Evolutionary conservation across 2,888 invertebrate genomes (phyloP), one percentile per base, ranked within the genome.

Genomic region (Pachliopta kotzebuea): DNA sequence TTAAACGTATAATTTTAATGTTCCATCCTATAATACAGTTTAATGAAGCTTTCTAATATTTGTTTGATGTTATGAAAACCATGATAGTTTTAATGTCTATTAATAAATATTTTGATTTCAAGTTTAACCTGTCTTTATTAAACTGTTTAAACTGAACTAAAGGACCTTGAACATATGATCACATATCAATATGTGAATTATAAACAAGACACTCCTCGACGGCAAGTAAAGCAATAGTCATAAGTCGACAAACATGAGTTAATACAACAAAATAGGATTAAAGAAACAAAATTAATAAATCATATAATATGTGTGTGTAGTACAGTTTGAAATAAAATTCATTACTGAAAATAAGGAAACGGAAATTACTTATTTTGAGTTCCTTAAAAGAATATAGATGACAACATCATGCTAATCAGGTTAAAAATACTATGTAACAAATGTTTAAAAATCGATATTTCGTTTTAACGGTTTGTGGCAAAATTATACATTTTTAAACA

Each of bases 161-260:
- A 18, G 4, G 37, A 45, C 57, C 57, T 57, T 57, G 49, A 57
- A 57, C 20, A 49, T 4, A 23, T 56, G n/a, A 45, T 49, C 49
- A 29, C 9, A 42, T 26, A 9, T 18, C n/a, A 20, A 6, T 26
- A 49, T 26, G 31, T 57, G n/a, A 45, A 57, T 57, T 55, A 55
- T 17, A n/a, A 57, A 49, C n/a, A 49, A 21, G 26, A 49, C 45
- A 49, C 24, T 11, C 45, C 57, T 17, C 24, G n/a, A 57, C 24
- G 23, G 20, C 21, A 23, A 52, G 53, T 29, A 52, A 59, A 52
- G 0, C 1, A 60, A 29, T 42, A 29, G 11, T n/a, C 21, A 18
- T 24, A 26, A 53, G 4, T 21, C 24, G 0, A 37, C 31, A 0
- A n/a, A 45, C 45, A n/a, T 7, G 4, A 45, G 4, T n/a, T n/a